These are phyloP conservation scores for Ernsta delagoae DNA, from an alignment of 2,888 invertebrate species.

Conservation along the genomic window DNA sequence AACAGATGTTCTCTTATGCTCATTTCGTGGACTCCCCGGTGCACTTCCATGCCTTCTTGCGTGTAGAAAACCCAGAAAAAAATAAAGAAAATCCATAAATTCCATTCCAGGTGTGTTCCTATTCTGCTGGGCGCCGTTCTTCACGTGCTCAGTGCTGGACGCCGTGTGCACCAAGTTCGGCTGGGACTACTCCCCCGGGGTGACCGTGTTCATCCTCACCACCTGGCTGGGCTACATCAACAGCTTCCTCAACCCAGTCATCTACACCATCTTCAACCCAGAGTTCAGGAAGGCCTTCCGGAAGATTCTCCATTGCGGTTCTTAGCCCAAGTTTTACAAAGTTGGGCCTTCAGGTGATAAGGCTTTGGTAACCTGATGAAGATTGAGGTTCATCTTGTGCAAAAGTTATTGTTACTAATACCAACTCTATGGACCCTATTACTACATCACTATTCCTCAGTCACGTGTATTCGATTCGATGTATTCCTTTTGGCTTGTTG, in stretches of 20 bases:
- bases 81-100: neutral
- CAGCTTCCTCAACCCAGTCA: conserved; percentile 96
- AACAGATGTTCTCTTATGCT: too few species aligned
- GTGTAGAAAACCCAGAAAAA: neutral
- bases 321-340: conserved; percentile 78
- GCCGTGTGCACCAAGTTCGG: conserved; percentile 96
- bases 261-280: conserved; percentile 98
- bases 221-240: conserved; percentile 99
- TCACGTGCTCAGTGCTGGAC: conserved; percentile 98
- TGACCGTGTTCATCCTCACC: conserved; percentile 96
- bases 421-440: too few species aligned
- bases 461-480: neutral
- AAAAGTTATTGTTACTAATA: too few species aligned
- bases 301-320: conserved; percentile 92
- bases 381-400: too few species aligned
- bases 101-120: conserved; percentile 94
- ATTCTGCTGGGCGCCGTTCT: conserved; percentile 99
- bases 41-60: too few species aligned
- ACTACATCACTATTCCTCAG: neutral
- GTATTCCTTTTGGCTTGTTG: too few species aligned
- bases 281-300: conserved; percentile 99
- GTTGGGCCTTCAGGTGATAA: conserved; percentile 45
- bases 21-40: too few species aligned
- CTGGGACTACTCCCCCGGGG: conserved; percentile 91
- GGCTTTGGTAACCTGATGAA: too few species aligned